Evolutionary conservation across 1,140 invertebrate species (phyloP).

Genomic region (Ceratosolen fusciceps): DNA sequence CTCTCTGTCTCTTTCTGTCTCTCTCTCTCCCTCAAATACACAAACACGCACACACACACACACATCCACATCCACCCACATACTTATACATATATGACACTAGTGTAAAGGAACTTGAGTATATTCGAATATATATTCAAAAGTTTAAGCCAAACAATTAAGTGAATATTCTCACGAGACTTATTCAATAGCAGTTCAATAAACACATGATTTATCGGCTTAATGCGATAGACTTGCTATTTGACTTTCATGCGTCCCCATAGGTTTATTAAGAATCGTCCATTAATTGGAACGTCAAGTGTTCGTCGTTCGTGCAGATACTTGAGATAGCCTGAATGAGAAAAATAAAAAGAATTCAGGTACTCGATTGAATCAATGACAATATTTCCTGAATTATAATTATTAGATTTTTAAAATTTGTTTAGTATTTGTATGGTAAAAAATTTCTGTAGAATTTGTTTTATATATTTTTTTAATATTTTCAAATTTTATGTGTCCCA

Average conservation of each 20-base stretch:
- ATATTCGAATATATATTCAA: not conserved
- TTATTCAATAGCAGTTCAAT: conserved; percentile 52
- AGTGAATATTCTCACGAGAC: conserved; percentile 56
- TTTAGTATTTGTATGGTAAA: too few species aligned
- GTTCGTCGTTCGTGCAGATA: not conserved
- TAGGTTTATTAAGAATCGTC: not conserved
- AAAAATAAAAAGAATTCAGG: not conserved
- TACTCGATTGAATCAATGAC: not conserved
- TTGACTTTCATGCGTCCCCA: not conserved
- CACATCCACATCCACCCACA: too few species aligned
- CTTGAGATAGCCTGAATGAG: not conserved
- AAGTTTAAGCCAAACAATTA: conserved; percentile 53
- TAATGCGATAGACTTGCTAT: not conserved
- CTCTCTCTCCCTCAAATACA: too few species aligned
- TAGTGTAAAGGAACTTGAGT: conserved; percentile 17
- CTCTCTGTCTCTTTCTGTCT: too few species aligned
- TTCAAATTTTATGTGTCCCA: too few species aligned
- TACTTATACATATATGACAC: not conserved
- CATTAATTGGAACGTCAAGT: conserved; percentile 48
- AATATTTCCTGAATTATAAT: not conserved
- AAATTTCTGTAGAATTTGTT: too few species aligned
- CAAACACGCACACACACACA: too few species aligned
- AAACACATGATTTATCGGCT: conserved; percentile 59
- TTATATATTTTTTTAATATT: too few species aligned
- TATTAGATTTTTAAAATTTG: too few species aligned